These are phyloP conservation scores for Lasioglossum morio DNA, from an alignment of 2,888 invertebrate species.

Conservation along the genomic window DNA sequence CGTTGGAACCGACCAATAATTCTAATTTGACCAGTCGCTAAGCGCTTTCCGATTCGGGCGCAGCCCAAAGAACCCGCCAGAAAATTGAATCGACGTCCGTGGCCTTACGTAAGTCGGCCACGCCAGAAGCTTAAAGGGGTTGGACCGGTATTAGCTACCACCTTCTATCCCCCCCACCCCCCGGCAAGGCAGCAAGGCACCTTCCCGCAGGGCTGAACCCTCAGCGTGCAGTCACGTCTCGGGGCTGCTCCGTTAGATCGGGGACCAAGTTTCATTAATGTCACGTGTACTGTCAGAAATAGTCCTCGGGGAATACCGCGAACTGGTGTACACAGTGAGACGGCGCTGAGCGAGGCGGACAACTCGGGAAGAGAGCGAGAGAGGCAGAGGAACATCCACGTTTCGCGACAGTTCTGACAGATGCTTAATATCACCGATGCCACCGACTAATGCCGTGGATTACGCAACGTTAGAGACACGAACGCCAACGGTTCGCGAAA, in stretches of 20 bases:
- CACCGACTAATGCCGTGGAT: constrained; percentile 54
- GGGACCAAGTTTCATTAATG: constrained; percentile 70
- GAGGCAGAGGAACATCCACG: constrained; percentile 30
- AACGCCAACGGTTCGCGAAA: constrained; percentile 1
- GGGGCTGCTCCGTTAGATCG: constrained; percentile 53
- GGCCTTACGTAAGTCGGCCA: constrained; percentile 61
- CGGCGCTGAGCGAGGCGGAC: background rate
- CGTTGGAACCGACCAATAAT: constrained; percentile 67
- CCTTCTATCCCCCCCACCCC: constrained; percentile 9
- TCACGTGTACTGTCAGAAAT: constrained; percentile 67
- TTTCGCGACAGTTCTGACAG: constrained; percentile 62
- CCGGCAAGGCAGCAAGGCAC: constrained; percentile 26
- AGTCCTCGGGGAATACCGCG: constrained; percentile 56
- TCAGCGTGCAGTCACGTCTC: constrained; percentile 58
- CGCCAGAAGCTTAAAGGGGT: constrained; percentile 66
- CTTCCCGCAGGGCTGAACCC: constrained; percentile 54
- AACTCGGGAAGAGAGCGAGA: background rate
- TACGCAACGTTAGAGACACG: constrained; percentile 15
- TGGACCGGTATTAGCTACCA: constrained; percentile 61
- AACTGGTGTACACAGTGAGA: constrained; percentile 49
- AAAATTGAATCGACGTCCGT: constrained; percentile 71
- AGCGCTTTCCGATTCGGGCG: constrained; percentile 73
- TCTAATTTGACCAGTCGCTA: constrained; percentile 73
- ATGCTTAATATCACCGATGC: constrained; percentile 61
- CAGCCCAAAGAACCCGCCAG: constrained; percentile 31